phyloP scores from a whole-genome alignment of 2,113 vertebrate genomes.

The Scophthalmus maximus region DNA sequence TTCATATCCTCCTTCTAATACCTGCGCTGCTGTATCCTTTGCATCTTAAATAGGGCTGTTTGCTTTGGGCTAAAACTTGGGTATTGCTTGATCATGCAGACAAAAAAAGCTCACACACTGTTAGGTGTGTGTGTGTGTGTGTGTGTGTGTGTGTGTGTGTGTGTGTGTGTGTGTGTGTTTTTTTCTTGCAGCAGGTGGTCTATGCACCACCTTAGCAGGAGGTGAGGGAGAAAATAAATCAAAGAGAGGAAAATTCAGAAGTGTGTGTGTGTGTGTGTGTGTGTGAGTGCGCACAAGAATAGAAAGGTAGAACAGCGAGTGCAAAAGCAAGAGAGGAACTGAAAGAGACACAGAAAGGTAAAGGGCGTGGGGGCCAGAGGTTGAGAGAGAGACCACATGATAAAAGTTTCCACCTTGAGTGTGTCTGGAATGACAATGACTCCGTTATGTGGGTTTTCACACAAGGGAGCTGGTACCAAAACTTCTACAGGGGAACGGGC shows the following conservation, averaged over 20 bases:
- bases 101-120: conserved; percentile 28
- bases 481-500: no score
- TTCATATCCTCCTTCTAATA: conserved; percentile 77
- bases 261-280: background rate
- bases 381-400: conserved; percentile 49
- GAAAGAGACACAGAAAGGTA: conserved; percentile 32
- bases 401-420: conserved; percentile 56
- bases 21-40: conserved; percentile 63
- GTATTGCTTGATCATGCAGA: conserved; percentile 57
- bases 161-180: conserved; percentile 3
- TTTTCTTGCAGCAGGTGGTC: conserved; percentile 35
- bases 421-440: conserved; percentile 61
- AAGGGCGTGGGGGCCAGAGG: conserved; percentile 10
- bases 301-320: conserved; percentile 8
- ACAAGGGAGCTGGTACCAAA: background rate
- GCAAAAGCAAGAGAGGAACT: background rate
- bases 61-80: conserved; percentile 58
- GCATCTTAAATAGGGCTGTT: conserved; percentile 76
- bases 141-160: background rate
- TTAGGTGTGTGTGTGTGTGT: background rate
- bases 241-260: conserved; percentile 12
- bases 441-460: no score
- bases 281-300: background rate
- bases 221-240: conserved; percentile 4
- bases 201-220: background rate